Percentiles rank a stretch among this genome's conserved stretches.
Conservation (phyloP, 2,888 invertebrate genomes). For the Tortrix viridana region DNA sequence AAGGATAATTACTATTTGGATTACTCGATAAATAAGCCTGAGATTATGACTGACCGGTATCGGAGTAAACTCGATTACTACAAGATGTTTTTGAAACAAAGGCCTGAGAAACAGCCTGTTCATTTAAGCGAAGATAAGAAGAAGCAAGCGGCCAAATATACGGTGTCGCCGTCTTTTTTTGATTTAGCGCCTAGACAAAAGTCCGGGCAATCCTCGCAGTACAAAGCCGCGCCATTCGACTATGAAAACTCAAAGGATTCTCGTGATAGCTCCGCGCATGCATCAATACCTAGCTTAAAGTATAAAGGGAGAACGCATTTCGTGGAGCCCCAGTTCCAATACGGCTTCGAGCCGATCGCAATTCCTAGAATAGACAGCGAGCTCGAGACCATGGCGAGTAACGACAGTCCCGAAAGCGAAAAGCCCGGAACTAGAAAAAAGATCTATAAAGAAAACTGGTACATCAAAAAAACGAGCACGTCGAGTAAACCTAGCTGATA, state of each 20-base stretch:
- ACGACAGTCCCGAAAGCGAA: slow-evolving; percentile 69
- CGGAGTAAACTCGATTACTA: slow-evolving; percentile 70
- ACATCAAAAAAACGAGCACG: slow-evolving; percentile 74
- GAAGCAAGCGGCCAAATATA: slow-evolving; percentile 61
- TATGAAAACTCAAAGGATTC: slow-evolving; percentile 65
- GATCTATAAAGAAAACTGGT: slow-evolving; percentile 77
- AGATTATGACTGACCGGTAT: slow-evolving; percentile 61
- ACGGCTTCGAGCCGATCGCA: slow-evolving; percentile 76
- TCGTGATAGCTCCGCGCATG: slow-evolving; percentile 63
- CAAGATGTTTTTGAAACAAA: slow-evolving; percentile 66
- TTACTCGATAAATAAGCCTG: slow-evolving; percentile 67
- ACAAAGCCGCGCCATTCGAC: slow-evolving; percentile 62
- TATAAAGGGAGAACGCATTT: slow-evolving; percentile 67
- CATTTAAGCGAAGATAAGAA: slow-evolving; percentile 50
- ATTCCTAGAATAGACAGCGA: slow-evolving; percentile 72
- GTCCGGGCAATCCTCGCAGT: slow-evolving; percentile 59
- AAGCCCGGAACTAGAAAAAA: slow-evolving; percentile 73
- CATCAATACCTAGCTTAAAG: slow-evolving; percentile 60
- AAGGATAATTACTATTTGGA: slow-evolving; percentile 71
- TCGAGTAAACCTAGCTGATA: slow-evolving; percentile 72
- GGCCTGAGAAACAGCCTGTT: slow-evolving; percentile 58
- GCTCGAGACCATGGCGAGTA: slow-evolving; percentile 73
- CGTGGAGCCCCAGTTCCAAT: slow-evolving; percentile 78
- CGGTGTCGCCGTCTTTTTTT: slow-evolving; percentile 53
- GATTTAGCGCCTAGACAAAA: slow-evolving; percentile 53